Base-by-base conservation (phyloP, 2,888 invertebrate species). In the Drosophila aldrichi region DNA sequence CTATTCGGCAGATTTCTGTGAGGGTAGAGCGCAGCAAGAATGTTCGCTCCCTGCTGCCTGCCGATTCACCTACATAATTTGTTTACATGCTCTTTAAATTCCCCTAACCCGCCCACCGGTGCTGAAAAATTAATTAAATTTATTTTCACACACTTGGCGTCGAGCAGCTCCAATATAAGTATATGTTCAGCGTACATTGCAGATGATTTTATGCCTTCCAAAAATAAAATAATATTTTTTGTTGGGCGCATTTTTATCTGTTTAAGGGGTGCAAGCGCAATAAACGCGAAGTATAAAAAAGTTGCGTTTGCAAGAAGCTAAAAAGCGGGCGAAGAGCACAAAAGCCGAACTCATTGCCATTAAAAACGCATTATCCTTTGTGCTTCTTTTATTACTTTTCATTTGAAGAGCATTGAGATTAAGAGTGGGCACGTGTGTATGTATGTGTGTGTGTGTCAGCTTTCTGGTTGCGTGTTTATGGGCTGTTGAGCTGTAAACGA, bases 341-440 rank as follows among this genome's bases (percentile, higher is more conserved):
- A 83, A 81, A 79, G 89, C 79, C 81, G 74, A 89, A 77, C 81
- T 83, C 88, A 68, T 89, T 81, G 84, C 81, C 89, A 89, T 84
- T 84, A 84, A 84, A 89, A 89, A 81, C 89, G 72, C 89, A 87
- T 84, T 84, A 84, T 84, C 81, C 82, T 87, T 87, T 89, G 89
- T 89, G 87, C 68, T 79, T 55, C 66, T 88, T 88, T 89, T 89
- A 89, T 89, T 81, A 81, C 88, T 83, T 89, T 87, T 81, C 71
- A 83, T 89, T 87, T 77, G 68, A 67, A 80, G 88, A 73, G 86
- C 59, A 70, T 70, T 71, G 62, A 82, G 73, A 88, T 79, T 79
- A 82, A 66, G 61, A 67, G 58, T 32, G 46, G 29, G 60, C 29
- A 54, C 29, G 46, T 49, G 40, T 38, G 38, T n/a, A 3, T 40